Conservation (phyloP, 2,888 invertebrate species). For the Horisme vitalbata region DNA sequence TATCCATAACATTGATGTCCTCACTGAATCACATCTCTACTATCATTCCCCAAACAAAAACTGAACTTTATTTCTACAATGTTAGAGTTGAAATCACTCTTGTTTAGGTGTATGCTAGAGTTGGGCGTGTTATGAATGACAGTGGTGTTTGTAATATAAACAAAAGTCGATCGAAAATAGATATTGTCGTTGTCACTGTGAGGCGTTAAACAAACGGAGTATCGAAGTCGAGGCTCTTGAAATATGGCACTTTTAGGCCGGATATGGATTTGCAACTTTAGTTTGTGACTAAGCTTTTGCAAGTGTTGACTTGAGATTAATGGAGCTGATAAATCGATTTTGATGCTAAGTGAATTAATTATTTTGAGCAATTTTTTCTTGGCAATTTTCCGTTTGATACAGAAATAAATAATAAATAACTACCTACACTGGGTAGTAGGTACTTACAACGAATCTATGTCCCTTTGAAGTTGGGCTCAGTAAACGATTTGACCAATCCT, state of each 20-base stretch:
- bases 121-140: constrained; percentile 46
- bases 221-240: constrained; percentile 32
- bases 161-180: constrained; percentile 70
- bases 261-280: constrained; percentile 34
- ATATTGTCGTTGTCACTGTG: constrained; percentile 73
- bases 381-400: no score
- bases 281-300: constrained; percentile 11
- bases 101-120: constrained; percentile 6
- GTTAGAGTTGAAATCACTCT: constrained; percentile 4
- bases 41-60: constrained; percentile 6
- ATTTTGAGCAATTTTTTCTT: no score
- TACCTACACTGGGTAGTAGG: no score
- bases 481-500: no score
- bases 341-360: no score
- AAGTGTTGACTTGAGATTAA: neutral
- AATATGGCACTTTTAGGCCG: constrained; percentile 43
- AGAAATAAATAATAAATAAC: no score
- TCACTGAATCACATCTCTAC: constrained; percentile 34
- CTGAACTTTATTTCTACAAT: accelerated
- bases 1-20: constrained; percentile 66
- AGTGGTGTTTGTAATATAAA: constrained; percentile 69
- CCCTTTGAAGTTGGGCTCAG: no score
- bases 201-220: constrained; percentile 59
- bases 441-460: no score
- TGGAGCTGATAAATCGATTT: neutral